A percentile compares a stretch with the other conserved stretches of the same genome.
These are phyloP conservation scores for Cherax quadricarinatus DNA, from an alignment of 1,140 invertebrate species.

Conservation along the genomic window DNA sequence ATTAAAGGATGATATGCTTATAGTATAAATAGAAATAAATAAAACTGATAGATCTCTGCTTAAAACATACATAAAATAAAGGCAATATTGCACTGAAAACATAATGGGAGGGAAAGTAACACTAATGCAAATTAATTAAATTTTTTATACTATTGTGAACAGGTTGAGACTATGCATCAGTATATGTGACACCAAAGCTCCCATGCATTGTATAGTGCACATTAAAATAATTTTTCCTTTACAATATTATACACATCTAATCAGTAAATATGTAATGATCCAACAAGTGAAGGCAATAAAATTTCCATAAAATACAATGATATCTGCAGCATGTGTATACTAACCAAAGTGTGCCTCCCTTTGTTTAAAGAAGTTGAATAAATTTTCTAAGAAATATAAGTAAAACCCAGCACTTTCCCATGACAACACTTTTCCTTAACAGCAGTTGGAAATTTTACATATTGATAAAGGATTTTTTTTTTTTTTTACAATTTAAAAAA, in stretches of 20 bases:
- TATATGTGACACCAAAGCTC: constrained; percentile 1
- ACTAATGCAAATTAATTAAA: constrained; percentile 35
- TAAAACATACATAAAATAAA: constrained; percentile 59
- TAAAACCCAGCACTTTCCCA: constrained; percentile 16
- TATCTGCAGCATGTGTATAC: neutral
- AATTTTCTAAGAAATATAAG: constrained; percentile 11
- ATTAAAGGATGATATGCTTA: constrained; percentile 50
- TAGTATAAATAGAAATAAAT: constrained; percentile 55
- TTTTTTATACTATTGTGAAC: constrained; percentile 3
- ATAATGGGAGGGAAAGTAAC: constrained; percentile 47
- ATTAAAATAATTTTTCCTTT: constrained; percentile 17
- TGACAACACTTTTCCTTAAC: neutral
- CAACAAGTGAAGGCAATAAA: constrained; percentile 21
- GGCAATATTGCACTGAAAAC: constrained; percentile 46
- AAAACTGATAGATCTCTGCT: constrained; percentile 58
- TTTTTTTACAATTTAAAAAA: neutral
- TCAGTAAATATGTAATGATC: neutral
- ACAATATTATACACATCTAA: constrained; percentile 10
- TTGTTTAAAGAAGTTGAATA: neutral
- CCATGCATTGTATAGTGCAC: constrained; percentile 17
- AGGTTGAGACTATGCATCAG: constrained; percentile 1
- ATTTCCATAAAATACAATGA: constrained; percentile 10
- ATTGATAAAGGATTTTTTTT: neutral
- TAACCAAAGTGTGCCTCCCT: neutral
- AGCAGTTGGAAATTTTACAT: neutral